phyloP scores from a whole-genome alignment of 2,113 vertebrate genomes.

The Osmerus mordax region DNA sequence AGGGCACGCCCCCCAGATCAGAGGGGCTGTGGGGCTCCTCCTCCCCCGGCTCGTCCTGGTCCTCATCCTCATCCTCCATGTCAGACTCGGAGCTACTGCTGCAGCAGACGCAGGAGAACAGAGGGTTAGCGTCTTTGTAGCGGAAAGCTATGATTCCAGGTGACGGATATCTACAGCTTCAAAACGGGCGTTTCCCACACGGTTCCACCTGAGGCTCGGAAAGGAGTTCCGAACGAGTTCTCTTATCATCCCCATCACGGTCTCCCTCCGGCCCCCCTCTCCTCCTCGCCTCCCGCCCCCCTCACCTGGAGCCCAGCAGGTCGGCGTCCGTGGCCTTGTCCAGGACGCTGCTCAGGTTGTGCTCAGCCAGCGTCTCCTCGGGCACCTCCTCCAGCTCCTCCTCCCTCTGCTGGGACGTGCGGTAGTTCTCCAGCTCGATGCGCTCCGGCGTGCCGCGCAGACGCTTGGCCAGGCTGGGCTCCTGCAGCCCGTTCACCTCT shows the following conservation, averaged over 20 bases:
- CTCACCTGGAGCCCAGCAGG: conserved; percentile 84
- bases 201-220: no score
- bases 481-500: conserved; percentile 84
- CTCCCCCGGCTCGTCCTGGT: conserved; percentile 69
- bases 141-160: no score
- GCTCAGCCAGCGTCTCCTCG: conserved; percentile 91
- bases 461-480: conserved; percentile 86
- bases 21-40: conserved; percentile 70
- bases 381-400: conserved; percentile 95
- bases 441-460: conserved; percentile 89
- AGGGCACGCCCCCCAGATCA: conserved; percentile 88
- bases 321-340: conserved; percentile 84
- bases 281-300: no score
- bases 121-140: not conserved
- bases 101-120: not conserved
- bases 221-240: not conserved
- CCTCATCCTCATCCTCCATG: conserved; percentile 83
- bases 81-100: conserved; percentile 94
- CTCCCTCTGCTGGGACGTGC: conserved; percentile 82
- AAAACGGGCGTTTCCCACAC: no score
- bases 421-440: conserved; percentile 97
- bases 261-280: not conserved
- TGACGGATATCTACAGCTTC: no score
- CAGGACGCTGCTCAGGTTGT: conserved; percentile 93
- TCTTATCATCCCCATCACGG: not conserved